Evolutionary conservation across 2,888 invertebrate species (phyloP).

Genomic region (Blastobasis adustella): DNA sequence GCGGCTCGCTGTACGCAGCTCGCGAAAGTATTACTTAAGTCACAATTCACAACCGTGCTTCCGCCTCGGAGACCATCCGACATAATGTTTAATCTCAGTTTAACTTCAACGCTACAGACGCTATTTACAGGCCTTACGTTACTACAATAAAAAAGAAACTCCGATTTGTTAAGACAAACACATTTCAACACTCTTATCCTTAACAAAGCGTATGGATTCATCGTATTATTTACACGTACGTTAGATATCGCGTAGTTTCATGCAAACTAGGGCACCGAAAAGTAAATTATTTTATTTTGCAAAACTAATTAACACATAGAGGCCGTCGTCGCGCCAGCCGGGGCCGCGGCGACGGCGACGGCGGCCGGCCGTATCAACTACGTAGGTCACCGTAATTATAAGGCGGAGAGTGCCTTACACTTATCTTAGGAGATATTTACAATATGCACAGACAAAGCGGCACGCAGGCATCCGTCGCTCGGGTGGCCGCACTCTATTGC

Average conservation of each 20-base stretch:
- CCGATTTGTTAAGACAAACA: constrained; percentile 70
- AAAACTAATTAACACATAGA: constrained; percentile 25
- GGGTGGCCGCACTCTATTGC: constrained; percentile 48
- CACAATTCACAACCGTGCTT: constrained; percentile 36
- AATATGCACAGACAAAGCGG: constrained; percentile 65
- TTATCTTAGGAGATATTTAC: constrained; percentile 58
- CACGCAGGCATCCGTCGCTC: constrained; percentile 38
- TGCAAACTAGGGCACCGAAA: constrained; percentile 63
- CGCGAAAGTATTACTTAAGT: background rate
- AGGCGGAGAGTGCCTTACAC: constrained; percentile 58
- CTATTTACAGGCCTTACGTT: constrained; percentile 31
- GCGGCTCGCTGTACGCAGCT: no score
- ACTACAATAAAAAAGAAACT: constrained; percentile 45
- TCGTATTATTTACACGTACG: constrained; percentile 60
- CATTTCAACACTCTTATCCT: constrained; percentile 66
- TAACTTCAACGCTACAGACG: constrained; percentile 34
- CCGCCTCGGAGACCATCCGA: constrained; percentile 24
- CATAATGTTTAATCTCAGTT: constrained; percentile 51
- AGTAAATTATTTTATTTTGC: constrained; percentile 46
- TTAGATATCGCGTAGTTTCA: constrained; percentile 54
- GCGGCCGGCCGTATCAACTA: no score
- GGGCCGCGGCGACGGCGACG: no score
- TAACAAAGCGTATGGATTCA: constrained; percentile 74
- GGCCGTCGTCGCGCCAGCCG: constrained; percentile 9
- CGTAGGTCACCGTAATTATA: constrained; percentile 51